These are phyloP conservation scores for Syngnathus rostellatus DNA, from an alignment of 2,797 vertebrate genomes.

Conservation along the genomic window DNA sequence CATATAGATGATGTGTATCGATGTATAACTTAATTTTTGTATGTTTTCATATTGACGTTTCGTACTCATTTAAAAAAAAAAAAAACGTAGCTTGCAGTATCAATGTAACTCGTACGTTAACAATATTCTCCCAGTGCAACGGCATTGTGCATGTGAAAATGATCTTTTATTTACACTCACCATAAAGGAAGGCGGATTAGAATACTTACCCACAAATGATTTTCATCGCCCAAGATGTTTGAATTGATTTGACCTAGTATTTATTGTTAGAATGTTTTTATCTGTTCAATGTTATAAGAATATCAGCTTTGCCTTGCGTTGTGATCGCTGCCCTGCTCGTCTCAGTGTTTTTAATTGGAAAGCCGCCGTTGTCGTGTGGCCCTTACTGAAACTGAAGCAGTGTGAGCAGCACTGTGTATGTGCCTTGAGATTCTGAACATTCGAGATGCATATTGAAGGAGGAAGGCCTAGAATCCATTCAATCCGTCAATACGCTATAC, in stretches of 20 bases:
- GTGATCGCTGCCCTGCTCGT: conserved; percentile 57
- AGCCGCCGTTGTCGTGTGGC: conserved; percentile 48
- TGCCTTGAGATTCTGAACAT: conserved; percentile 70
- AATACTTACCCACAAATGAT: conserved; percentile 61
- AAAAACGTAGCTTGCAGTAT: conserved; percentile 92
- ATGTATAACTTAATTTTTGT: conserved; percentile 89
- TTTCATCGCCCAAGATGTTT: conserved; percentile 27
- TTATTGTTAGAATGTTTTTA: conserved; percentile 41
- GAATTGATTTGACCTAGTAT: conserved; percentile 44
- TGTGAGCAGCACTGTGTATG: conserved; percentile 70
- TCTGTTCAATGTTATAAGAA: conserved; percentile 56
- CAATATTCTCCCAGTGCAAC: conserved; percentile 61
- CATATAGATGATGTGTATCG: conserved; percentile 94
- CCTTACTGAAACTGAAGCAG: conserved; percentile 61
- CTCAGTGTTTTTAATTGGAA: conserved; percentile 43
- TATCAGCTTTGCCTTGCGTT: conserved; percentile 55
- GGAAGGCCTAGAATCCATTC: conserved; percentile 24
- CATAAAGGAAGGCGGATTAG: conserved; percentile 64
- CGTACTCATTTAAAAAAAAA: conserved; percentile 83
- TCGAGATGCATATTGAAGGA: conserved; percentile 16
- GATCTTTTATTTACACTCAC: conserved; percentile 38
- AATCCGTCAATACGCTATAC: conserved; percentile 28
- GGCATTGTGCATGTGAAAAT: conserved; percentile 31
- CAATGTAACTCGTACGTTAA: conserved; percentile 69
- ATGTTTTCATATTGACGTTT: conserved; percentile 90